Percentiles rank a stretch among this genome's conserved stretches.
Evolutionary conservation across 2,888 invertebrate genomes (phyloP).

Genomic region (Pocota personata): DNA sequence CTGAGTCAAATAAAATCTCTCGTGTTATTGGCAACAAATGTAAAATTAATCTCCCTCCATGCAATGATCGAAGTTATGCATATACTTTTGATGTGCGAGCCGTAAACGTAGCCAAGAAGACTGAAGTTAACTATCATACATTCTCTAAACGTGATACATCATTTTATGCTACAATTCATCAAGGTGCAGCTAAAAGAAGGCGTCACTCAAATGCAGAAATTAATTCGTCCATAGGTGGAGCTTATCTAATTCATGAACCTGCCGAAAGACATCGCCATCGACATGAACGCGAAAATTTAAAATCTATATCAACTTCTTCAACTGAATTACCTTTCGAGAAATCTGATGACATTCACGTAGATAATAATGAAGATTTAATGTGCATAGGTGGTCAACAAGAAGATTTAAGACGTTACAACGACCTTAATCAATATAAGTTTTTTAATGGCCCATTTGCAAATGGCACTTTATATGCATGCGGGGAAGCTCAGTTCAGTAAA

Average conservation of each 20-base stretch:
- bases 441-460: constrained; percentile 77
- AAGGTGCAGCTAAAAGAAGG: constrained; percentile 48
- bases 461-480: constrained; percentile 74
- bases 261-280: constrained; percentile 56
- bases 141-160: constrained; percentile 62
- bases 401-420: constrained; percentile 48
- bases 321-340: constrained; percentile 2
- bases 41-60: constrained; percentile 74
- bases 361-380: constrained; percentile 33
- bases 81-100: constrained; percentile 78
- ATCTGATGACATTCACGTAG: not conserved
- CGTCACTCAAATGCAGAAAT: constrained; percentile 75
- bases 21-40: constrained; percentile 74
- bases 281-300: constrained; percentile 67
- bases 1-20: constrained; percentile 74
- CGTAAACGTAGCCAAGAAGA: constrained; percentile 77
- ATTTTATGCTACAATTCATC: constrained; percentile 18
- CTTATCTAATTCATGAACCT: constrained; percentile 39
- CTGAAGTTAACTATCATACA: constrained; percentile 74
- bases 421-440: constrained; percentile 58
- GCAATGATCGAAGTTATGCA: constrained; percentile 73
- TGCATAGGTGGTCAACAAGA: constrained; percentile 19
- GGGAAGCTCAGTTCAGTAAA: constrained; percentile 71
- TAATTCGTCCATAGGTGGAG: constrained; percentile 51
- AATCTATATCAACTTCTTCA: constrained; percentile 12